These are phyloP conservation scores for Rafetus swinhoei DNA, from an alignment of 2,113 vertebrate genomes.

Conservation along the genomic window DNA sequence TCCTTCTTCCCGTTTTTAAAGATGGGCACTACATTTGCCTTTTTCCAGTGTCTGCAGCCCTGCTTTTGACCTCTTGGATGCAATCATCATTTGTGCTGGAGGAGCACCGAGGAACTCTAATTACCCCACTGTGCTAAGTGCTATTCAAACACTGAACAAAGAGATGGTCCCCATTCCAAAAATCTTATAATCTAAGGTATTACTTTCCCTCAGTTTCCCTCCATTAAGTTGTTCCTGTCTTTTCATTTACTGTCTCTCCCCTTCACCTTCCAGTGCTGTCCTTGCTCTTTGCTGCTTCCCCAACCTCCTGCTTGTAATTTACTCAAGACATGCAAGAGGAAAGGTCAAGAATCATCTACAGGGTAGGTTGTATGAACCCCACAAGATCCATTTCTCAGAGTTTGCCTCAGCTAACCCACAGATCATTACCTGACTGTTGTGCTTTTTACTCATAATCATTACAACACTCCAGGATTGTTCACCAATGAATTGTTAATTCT, in stretches of 20 bases:
- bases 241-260: neutral
- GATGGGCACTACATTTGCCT: too few species aligned
- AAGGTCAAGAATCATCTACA: neutral
- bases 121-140: rapidly evolving
- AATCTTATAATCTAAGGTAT: rapidly evolving
- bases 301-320: neutral
- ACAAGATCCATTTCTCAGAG: neutral
- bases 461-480: neutral
- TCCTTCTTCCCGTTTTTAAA: too few species aligned
- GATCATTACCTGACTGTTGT: constrained; percentile 16
- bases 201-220: neutral
- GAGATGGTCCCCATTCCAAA: neutral
- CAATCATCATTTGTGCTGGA: rapidly evolving
- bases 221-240: neutral
- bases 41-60: too few species aligned
- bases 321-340: neutral
- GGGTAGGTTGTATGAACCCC: neutral
- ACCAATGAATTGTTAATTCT: constrained; percentile 34
- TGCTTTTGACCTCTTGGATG: neutral
- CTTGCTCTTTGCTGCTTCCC: neutral
- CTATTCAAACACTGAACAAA: neutral
- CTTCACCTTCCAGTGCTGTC: neutral
- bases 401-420: neutral
- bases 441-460: neutral
- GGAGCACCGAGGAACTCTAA: neutral